Evolutionary conservation across 1,140 invertebrate species (phyloP), one percentile per base, ranked within the genome.

Genomic region (Pinna nobilis): DNA sequence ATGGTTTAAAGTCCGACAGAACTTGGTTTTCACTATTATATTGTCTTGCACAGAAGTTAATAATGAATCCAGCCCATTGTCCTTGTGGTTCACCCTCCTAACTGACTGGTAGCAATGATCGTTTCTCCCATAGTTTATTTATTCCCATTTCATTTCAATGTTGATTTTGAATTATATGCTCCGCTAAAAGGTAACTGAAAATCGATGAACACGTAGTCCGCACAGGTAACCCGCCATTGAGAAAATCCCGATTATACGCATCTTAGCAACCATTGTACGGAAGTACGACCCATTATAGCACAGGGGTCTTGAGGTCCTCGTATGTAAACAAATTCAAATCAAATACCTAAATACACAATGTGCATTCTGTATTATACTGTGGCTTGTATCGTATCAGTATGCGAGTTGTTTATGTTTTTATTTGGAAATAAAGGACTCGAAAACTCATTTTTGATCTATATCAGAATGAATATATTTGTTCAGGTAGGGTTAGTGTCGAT

Each of bases 241-340:
- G 37, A 59, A 63, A 44, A n/a, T 44, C n/a, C 39, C 39, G 39
- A n/a, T 11, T 44, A 11, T 44, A 44, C 9, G 59, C 59, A 13
- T 63, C 59, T 44, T 63, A 63, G 59, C 59, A 63, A 63, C 59
- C 37, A 35, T 20, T 41, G 59, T 44, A 44, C 39, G 39, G 59
- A 41, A 44, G 59, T 41, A 23, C 39, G 18, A 15, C 13, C 7
- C 18, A 15, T 23, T 18, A 41, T 11, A 18, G n/a, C n/a, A 44
- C 35, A 63, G 35, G 59, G 33, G 9, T n/a, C n/a, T 44, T 11
- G n/a, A 44, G 59, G 35, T 37, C 39, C n/a, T 41, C 39, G 30
- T 39, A 33, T 25, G n/a, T 11, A 63, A 20, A 63, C 23, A 63
- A 30, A 23, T 15, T 37, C 18, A 63, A 3, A 15, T n/a, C 20